Evolutionary conservation across 2,797 vertebrate species (phyloP).

Genomic region (Tapera naevia): DNA sequence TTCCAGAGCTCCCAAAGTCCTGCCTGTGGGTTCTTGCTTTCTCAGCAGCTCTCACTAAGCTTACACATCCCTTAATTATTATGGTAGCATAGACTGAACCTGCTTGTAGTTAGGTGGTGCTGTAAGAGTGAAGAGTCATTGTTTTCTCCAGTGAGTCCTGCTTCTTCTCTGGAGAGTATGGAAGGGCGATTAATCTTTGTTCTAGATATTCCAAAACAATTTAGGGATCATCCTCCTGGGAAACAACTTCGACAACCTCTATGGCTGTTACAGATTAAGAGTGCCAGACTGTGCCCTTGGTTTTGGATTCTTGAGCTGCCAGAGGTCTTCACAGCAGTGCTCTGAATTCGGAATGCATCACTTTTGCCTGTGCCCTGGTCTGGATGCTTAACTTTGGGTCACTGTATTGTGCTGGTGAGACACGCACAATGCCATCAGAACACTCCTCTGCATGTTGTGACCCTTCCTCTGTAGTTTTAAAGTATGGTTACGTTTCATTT

Average conservation of each 20-base stretch:
- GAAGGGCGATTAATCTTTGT: neutral
- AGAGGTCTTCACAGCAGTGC: neutral
- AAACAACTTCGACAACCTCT: accelerated
- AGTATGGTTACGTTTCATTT: neutral
- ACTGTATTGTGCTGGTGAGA: neutral
- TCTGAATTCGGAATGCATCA: neutral
- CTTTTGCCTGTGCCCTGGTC: neutral
- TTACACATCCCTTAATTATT: neutral
- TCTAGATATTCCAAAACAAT: neutral
- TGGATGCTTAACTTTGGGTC: neutral
- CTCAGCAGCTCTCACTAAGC: neutral
- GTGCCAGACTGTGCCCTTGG: neutral
- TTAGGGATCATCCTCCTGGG: neutral
- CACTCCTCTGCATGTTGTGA: neutral
- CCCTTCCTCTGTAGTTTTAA: neutral
- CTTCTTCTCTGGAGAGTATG: neutral
- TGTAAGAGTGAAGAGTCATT: neutral
- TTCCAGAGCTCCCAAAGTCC: neutral
- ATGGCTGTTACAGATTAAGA: neutral
- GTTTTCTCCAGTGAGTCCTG: neutral
- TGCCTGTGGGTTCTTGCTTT: neutral
- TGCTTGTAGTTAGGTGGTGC: neutral
- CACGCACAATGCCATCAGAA: accelerated
- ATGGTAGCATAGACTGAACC: neutral
- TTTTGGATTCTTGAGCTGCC: neutral